Evolutionary conservation across 2,113 vertebrate genomes (phyloP).

Genomic region (Struthidea cinerea): DNA sequence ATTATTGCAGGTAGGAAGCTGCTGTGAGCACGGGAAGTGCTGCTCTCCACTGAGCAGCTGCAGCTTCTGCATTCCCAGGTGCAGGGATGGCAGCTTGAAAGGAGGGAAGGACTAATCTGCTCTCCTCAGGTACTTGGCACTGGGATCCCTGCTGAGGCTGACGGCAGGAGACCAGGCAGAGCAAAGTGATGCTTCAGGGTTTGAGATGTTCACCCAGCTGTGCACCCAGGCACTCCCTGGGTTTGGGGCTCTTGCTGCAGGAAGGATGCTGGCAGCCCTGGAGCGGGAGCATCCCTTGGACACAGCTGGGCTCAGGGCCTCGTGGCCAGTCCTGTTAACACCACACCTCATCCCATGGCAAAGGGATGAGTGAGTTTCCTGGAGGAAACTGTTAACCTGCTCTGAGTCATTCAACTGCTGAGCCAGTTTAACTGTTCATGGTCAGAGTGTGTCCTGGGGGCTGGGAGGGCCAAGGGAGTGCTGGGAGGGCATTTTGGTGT

Average conservation of each 20-base stretch:
- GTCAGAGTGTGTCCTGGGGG: not conserved
- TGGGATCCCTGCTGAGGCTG: not conserved
- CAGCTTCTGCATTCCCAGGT: not conserved
- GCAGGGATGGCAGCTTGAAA: not conserved
- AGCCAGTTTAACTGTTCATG: not conserved
- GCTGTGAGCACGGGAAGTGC: not conserved
- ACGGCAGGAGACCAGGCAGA: not conserved
- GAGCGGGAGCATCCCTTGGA: not conserved
- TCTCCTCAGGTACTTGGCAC: not conserved
- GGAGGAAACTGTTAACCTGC: not conserved
- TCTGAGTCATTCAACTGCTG: not conserved
- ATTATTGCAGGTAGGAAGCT: not conserved
- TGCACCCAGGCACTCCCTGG: not conserved
- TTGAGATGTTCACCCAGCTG: not conserved
- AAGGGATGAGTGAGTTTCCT: not conserved
- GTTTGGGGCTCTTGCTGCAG: not conserved
- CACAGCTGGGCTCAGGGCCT: rapidly evolving
- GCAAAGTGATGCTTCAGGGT: not conserved
- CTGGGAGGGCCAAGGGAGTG: not conserved
- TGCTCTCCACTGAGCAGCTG: not conserved
- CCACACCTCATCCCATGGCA: not conserved
- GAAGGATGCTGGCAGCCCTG: not conserved
- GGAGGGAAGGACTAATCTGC: not conserved
- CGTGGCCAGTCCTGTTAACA: rapidly evolving
- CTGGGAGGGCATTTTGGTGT: not conserved